Evolutionary conservation across 2,888 invertebrate species (phyloP).

Genomic region (Lordiphosa fenestrarum): DNA sequence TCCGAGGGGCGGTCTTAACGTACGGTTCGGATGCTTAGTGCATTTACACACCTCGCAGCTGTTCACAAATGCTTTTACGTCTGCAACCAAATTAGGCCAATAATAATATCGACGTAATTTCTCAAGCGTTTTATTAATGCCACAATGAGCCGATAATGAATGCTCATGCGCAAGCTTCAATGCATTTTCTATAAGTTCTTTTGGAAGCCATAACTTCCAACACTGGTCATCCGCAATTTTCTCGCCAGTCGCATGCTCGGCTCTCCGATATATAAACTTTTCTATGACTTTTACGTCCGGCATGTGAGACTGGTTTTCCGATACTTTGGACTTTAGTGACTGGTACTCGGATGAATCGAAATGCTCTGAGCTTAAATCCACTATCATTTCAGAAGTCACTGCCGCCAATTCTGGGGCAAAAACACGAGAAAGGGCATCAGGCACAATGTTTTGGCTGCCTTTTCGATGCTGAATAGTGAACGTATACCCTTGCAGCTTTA

Average conservation of each 20-base stretch:
- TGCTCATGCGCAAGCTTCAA: background rate
- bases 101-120: slow-evolving; percentile 1
- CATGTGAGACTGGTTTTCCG: background rate
- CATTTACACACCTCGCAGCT: background rate
- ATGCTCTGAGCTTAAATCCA: slow-evolving; percentile 17
- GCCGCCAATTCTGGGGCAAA: slow-evolving; percentile 1
- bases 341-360: slow-evolving; percentile 28
- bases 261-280: slow-evolving; percentile 14
- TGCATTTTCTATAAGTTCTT: background rate
- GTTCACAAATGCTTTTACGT: slow-evolving; percentile 1
- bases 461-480: background rate
- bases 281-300: slow-evolving; percentile 31
- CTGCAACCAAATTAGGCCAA: background rate
- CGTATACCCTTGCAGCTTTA: background rate
- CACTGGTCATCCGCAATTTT: slow-evolving; percentile 6
- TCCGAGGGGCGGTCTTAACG: background rate
- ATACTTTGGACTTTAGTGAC: background rate
- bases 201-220: slow-evolving; percentile 44
- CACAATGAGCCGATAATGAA: slow-evolving; percentile 3
- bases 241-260: slow-evolving; percentile 13
- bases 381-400: slow-evolving; percentile 3
- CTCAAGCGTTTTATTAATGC: slow-evolving; percentile 5
- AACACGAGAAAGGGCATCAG: slow-evolving; percentile 50
- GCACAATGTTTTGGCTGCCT: slow-evolving; percentile 40
- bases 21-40: background rate